A percentile compares a stretch with the other conserved stretches of the same genome.
These are phyloP conservation scores for Anthonomus grandis DNA, from an alignment of 1,140 invertebrate species.

Conservation along the genomic window DNA sequence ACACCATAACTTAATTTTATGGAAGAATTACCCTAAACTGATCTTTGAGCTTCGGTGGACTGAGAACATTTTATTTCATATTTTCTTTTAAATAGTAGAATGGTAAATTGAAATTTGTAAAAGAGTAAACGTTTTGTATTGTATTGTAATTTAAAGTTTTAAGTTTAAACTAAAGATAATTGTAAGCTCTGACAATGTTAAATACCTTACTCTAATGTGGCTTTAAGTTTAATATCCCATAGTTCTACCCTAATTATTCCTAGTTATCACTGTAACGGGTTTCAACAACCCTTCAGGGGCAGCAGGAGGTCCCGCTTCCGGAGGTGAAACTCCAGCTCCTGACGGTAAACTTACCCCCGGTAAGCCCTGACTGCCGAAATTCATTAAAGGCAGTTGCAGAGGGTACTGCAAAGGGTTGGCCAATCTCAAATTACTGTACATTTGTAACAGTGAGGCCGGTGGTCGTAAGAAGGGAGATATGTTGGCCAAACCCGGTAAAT, in stretches of 20 bases:
- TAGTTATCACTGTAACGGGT: slow-evolving; percentile 45
- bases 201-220: neutral
- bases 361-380: slow-evolving; percentile 24
- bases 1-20: too few species aligned
- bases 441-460: slow-evolving; percentile 35
- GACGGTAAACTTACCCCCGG: slow-evolving; percentile 9
- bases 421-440: slow-evolving; percentile 39
- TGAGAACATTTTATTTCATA: neutral
- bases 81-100: neutral
- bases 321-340: slow-evolving; percentile 12
- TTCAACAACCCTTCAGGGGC: slow-evolving; percentile 39
- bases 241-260: slow-evolving; percentile 32
- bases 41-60: too few species aligned
- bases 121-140: neutral
- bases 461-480: slow-evolving; percentile 28
- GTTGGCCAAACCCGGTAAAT: slow-evolving; percentile 26
- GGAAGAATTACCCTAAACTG: too few species aligned
- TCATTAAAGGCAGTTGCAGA: slow-evolving; percentile 32
- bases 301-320: slow-evolving; percentile 18
- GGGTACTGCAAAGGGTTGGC: slow-evolving; percentile 34
- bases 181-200: too few species aligned
- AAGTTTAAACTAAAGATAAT: too few species aligned
- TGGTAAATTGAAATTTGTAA: neutral
- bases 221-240: neutral
- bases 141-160: too few species aligned